Evolutionary conservation across 92 coral and sea anemone species (phyloP).

Genomic region (Siderastrea siderea): DNA sequence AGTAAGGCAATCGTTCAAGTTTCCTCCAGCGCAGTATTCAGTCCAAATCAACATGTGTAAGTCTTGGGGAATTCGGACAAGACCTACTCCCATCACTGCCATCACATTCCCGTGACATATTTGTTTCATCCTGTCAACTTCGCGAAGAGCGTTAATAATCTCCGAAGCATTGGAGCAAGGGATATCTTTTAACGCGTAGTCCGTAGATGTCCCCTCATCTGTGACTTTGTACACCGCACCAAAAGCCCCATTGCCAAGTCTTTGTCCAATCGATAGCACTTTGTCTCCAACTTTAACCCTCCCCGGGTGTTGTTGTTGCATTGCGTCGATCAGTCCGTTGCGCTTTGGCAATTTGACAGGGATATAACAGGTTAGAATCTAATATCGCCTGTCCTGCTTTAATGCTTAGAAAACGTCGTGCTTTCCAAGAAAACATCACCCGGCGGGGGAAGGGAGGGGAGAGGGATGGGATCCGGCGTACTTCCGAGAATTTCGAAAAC

Average conservation of each 20-base stretch:
- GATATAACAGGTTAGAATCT: too few relatives aligned
- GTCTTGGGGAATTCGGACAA: not conserved
- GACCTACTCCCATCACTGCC: constrained; percentile 25
- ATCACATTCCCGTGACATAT: constrained; percentile 60
- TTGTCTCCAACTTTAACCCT: not conserved
- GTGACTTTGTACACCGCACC: constrained; percentile 75
- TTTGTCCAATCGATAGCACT: not conserved
- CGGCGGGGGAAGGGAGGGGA: too few relatives aligned
- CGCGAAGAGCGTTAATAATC: constrained; percentile 18
- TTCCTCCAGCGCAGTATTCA: constrained; percentile 81
- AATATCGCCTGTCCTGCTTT: too few relatives aligned
- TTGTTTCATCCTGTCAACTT: constrained; percentile 46
- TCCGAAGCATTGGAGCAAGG: constrained; percentile 30
- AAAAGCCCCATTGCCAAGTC: constrained; percentile 78
- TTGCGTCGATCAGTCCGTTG: too few relatives aligned
- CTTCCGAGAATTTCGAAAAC: too few relatives aligned
- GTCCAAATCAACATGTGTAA: constrained; percentile 50
- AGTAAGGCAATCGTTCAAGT: constrained; percentile 57
- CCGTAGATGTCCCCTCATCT: constrained; percentile 6
- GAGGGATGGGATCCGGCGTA: too few relatives aligned
- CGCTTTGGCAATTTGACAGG: too few relatives aligned
- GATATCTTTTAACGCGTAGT: constrained; percentile 71
- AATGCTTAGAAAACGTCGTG: too few relatives aligned
- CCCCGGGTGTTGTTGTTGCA: too few relatives aligned
- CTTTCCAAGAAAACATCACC: too few relatives aligned